phyloP scores from a whole-genome alignment of 1,140 invertebrate species.

The Drosophila repletoides region DNA sequence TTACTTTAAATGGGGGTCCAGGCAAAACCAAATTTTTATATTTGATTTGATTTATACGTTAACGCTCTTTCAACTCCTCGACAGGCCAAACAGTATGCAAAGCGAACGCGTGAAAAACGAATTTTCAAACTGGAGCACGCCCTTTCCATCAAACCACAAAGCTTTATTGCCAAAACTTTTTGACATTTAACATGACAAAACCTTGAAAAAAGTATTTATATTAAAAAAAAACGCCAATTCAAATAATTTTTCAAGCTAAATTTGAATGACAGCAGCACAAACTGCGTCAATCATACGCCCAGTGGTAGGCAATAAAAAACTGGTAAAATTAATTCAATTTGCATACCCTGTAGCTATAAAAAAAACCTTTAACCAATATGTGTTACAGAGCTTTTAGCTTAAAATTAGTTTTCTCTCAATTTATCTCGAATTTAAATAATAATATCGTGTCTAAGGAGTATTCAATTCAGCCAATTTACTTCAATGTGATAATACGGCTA shows the following conservation, averaged over 20 bases:
- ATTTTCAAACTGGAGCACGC: not conserved
- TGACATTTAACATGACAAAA: slow-evolving; percentile 39
- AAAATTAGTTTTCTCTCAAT: too few species aligned
- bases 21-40: not conserved
- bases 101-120: slow-evolving; percentile 6
- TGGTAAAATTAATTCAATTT: slow-evolving; percentile 41
- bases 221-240: slow-evolving; percentile 15
- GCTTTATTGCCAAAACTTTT: slow-evolving; percentile 32
- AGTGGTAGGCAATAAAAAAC: slow-evolving; percentile 22
- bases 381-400: too few species aligned
- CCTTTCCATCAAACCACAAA: not conserved
- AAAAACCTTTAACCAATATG: too few species aligned
- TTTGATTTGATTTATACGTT: not conserved
- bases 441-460: too few species aligned
- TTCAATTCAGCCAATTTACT: too few species aligned
- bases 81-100: not conserved
- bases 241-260: slow-evolving; percentile 45
- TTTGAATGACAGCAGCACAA: slow-evolving; percentile 29
- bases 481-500: too few species aligned
- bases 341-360: not conserved
- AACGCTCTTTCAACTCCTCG: not conserved
- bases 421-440: too few species aligned
- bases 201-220: slow-evolving; percentile 1
- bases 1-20: not conserved
- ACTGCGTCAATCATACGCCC: slow-evolving; percentile 61